These are phyloP conservation scores for Folsomia candida DNA, from an alignment of 2,888 invertebrate genomes.

Conservation along the genomic window DNA sequence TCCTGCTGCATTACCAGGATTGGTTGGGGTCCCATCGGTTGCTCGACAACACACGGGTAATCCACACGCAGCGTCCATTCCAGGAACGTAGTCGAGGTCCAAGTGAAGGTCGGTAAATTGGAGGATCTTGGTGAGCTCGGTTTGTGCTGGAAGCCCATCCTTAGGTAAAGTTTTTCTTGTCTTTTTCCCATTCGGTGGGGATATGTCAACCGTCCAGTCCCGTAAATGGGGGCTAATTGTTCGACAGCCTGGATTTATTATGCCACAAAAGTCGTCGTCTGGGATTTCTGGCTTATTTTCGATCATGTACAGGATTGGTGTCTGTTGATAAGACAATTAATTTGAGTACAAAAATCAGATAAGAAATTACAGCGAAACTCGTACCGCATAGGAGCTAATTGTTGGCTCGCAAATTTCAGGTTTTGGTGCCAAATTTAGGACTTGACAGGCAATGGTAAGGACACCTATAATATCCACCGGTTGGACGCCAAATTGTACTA, in stretches of 20 bases:
- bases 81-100: conserved; percentile 88
- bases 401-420: conserved; percentile 37
- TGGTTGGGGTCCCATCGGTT: conserved; percentile 72
- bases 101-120: conserved; percentile 95
- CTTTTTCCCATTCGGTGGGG: conserved; percentile 21
- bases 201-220: conserved; percentile 33
- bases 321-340: conserved; percentile 56
- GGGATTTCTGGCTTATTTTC: conserved; percentile 59
- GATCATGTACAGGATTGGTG: conserved; percentile 63
- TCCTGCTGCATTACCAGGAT: conserved; percentile 77
- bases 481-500: not conserved
- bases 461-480: conserved; percentile 12
- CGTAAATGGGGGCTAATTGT: conserved; percentile 18
- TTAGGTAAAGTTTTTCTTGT: conserved; percentile 8
- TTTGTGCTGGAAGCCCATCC: not conserved
- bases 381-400: conserved; percentile 38
- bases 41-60: conserved; percentile 82
- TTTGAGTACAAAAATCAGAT: not conserved
- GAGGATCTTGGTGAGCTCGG: conserved; percentile 74
- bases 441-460: conserved; percentile 25
- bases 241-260: conserved; percentile 52
- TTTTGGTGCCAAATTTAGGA: conserved; percentile 24
- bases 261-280: conserved; percentile 61
- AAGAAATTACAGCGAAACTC: not conserved
- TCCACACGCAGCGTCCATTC: conserved; percentile 87